phyloP scores from a whole-genome alignment of 1,140 invertebrate species.

The Drosophila micromelanica region DNA sequence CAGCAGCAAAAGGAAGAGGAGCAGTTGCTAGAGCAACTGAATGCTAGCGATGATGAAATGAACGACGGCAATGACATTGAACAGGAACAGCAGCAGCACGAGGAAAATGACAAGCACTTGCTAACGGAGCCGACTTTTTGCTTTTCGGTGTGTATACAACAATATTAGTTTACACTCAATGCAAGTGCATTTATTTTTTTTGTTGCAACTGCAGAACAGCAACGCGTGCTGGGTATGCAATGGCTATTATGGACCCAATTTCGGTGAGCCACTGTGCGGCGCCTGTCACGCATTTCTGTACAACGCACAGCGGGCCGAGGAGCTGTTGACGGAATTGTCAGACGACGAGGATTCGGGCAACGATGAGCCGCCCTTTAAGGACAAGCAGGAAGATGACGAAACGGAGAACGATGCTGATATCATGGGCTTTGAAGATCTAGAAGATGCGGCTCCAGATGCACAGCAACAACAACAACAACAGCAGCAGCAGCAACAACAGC shows the following conservation, averaged over 20 bases:
- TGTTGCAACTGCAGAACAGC: slow-evolving; percentile 55
- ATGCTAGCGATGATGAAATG: slow-evolving; percentile 68
- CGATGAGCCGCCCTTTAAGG: slow-evolving; percentile 91
- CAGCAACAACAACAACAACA: slow-evolving; percentile 21
- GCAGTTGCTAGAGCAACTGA: slow-evolving; percentile 65
- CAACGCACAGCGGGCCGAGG: slow-evolving; percentile 86
- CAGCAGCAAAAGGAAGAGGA: slow-evolving; percentile 75
- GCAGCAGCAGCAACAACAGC: slow-evolving; percentile 17
- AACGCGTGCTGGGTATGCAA: slow-evolving; percentile 91
- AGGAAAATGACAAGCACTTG: slow-evolving; percentile 54
- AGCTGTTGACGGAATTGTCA: slow-evolving; percentile 88
- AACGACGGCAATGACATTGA: slow-evolving; percentile 34
- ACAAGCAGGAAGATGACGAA: slow-evolving; percentile 85
- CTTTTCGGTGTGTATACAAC: slow-evolving; percentile 74
- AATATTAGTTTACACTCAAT: background rate
- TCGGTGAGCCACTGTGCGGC: slow-evolving; percentile 95
- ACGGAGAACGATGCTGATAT: slow-evolving; percentile 79
- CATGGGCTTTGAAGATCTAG: slow-evolving; percentile 74
- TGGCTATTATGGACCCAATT: slow-evolving; percentile 96
- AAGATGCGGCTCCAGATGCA: slow-evolving; percentile 57
- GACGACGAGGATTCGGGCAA: slow-evolving; percentile 97
- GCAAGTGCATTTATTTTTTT: too few species aligned
- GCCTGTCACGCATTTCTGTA: slow-evolving; percentile 97
- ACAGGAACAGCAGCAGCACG: slow-evolving; percentile 51
- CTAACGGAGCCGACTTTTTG: slow-evolving; percentile 64